Conservation (phyloP, 2,113 vertebrate genomes). For the Etheostoma cragini region DNA sequence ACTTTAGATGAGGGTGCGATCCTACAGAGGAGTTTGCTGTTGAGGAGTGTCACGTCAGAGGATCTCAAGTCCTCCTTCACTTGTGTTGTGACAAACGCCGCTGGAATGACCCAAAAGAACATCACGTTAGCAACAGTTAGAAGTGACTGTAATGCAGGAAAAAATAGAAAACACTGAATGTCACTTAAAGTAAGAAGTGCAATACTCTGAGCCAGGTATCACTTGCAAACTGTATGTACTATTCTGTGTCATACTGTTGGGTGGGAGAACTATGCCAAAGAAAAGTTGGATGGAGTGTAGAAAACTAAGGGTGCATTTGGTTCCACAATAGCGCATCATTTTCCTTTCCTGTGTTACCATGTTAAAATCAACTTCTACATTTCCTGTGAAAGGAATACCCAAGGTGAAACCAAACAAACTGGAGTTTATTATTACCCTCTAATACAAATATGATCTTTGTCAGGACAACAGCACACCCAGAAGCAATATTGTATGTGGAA, state of each 20-base stretch:
- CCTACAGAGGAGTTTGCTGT: conserved; percentile 67
- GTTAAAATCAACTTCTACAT: not conserved
- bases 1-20: conserved; percentile 35
- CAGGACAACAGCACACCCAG: not conserved
- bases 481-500: conserved; percentile 5
- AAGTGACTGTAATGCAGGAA: fast-evolving
- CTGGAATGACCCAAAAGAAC: conserved; percentile 42
- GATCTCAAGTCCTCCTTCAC: conserved; percentile 74
- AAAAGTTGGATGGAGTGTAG: not conserved
- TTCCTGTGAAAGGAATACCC: not conserved
- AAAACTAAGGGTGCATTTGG: not conserved
- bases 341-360: not conserved
- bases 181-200: not conserved
- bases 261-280: not conserved
- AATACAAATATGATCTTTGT: not conserved
- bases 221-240: not conserved
- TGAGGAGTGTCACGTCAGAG: conserved; percentile 47
- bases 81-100: conserved; percentile 73
- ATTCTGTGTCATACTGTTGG: not conserved
- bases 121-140: conserved; percentile 6
- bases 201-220: not conserved
- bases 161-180: not conserved
- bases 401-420: not conserved
- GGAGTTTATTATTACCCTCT: not conserved
- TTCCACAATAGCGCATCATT: not conserved